A percentile compares a stretch with the other conserved stretches of the same genome.
These are phyloP conservation scores for Hoplostethus atlanticus DNA, from an alignment of 2,797 vertebrate species.

Conservation along the genomic window DNA sequence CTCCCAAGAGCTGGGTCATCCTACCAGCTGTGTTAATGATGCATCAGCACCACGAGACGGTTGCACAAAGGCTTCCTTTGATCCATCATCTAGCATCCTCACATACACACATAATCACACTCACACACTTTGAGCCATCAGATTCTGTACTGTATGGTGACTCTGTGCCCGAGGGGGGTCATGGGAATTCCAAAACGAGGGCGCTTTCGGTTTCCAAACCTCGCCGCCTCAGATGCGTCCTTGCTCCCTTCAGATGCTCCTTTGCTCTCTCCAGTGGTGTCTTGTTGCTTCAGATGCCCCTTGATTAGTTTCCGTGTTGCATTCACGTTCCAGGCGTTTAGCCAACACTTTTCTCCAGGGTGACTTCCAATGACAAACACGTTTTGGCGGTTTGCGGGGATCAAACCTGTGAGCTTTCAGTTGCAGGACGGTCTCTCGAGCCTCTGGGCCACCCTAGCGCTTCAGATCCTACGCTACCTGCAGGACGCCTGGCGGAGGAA, in stretches of 20 bases:
- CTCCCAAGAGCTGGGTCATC: constrained; percentile 66
- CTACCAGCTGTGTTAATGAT: constrained; percentile 76
- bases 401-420: too few relatives aligned
- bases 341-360: not conserved
- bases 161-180: constrained; percentile 51
- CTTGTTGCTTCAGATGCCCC: too few relatives aligned
- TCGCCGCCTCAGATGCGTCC: not conserved
- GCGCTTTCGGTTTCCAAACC: constrained; percentile 30
- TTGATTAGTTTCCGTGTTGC: not conserved
- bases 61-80: constrained; percentile 73
- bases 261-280: too few relatives aligned
- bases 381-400: too few relatives aligned
- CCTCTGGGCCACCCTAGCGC: too few relatives aligned
- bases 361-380: too few relatives aligned
- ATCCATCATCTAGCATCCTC: constrained; percentile 66
- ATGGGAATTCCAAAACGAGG: constrained; percentile 42
- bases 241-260: not conserved
- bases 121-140: constrained; percentile 19
- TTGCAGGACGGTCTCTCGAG: too few relatives aligned
- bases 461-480: too few relatives aligned
- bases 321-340: too few relatives aligned
- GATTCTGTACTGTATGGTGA: constrained; percentile 31
- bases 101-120: constrained; percentile 44
- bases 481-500: too few relatives aligned
- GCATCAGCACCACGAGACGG: constrained; percentile 73